Conservation (phyloP, 2,797 vertebrate species). For the Miichthys miiuy region DNA sequence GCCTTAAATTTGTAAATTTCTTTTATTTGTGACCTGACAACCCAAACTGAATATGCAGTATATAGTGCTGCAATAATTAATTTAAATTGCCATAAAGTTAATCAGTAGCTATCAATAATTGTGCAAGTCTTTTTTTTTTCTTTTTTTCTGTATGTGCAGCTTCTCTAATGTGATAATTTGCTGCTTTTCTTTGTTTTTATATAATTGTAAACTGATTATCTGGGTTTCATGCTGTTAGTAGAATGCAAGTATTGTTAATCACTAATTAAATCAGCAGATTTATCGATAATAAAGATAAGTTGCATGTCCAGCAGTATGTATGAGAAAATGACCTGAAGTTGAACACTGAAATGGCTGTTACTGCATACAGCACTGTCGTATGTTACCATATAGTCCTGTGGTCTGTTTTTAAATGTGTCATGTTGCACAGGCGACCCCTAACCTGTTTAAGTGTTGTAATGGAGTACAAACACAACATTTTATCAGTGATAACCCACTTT, state of each 20-base stretch:
- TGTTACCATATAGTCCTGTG: not conserved
- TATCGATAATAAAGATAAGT: too few species aligned
- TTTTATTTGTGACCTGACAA: not conserved
- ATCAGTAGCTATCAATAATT: not conserved
- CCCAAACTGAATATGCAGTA: not conserved
- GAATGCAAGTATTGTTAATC: not conserved
- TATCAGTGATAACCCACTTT: conserved; percentile 12
- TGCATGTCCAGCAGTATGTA: not conserved
- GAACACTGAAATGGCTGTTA: not conserved
- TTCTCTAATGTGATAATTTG: not conserved
- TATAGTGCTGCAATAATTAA: not conserved
- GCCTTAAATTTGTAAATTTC: not conserved
- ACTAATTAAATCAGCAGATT: too few species aligned
- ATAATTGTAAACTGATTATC: not conserved
- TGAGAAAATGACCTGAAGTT: not conserved
- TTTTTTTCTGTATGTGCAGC: too few species aligned
- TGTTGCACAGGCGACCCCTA: not conserved
- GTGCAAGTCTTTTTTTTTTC: too few species aligned
- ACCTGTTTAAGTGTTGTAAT: conserved; percentile 13
- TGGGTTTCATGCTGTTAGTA: not conserved
- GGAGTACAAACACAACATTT: conserved; percentile 17
- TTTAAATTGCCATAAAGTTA: not conserved
- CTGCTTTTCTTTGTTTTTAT: not conserved
- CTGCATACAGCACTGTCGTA: not conserved
- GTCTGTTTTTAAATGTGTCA: conserved; percentile 11